Evolutionary conservation across 2,797 vertebrate genomes (phyloP).

Genomic region (Chloroceryle amazona): DNA sequence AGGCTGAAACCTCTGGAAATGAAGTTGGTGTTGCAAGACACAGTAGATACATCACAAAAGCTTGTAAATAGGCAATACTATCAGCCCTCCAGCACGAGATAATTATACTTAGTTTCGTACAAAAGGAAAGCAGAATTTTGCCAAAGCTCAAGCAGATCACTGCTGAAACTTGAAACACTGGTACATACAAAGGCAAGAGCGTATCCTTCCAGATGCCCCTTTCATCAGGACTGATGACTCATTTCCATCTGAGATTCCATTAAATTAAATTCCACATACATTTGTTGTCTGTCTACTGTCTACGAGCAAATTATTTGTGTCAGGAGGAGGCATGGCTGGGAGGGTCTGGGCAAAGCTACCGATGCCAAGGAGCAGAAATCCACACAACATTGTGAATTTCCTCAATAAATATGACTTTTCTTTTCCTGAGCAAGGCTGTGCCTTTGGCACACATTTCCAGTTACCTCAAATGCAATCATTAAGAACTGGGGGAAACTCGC

Average conservation of each 20-base stretch:
- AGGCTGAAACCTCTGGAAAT: background rate
- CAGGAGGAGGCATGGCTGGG: background rate
- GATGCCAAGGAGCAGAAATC: background rate
- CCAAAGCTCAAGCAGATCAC: background rate
- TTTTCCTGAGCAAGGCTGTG: background rate
- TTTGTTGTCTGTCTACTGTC: constrained; percentile 21
- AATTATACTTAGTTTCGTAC: background rate
- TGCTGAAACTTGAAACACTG: background rate
- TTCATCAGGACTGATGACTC: background rate
- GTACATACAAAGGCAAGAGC: accelerated
- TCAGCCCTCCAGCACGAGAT: background rate
- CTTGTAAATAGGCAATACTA: accelerated
- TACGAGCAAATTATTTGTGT: background rate
- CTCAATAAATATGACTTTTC: background rate
- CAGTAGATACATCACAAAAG: accelerated
- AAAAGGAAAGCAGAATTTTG: background rate
- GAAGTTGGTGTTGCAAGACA: background rate
- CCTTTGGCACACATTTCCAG: background rate
- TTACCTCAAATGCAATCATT: background rate
- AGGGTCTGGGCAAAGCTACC: background rate
- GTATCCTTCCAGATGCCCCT: background rate
- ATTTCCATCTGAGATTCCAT: background rate
- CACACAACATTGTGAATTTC: background rate
- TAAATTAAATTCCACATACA: background rate
- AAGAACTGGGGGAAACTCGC: background rate